Percentiles rank a stretch among this genome's conserved stretches.
phyloP scores from a whole-genome alignment of 2,113 vertebrate species.

The Chunga burmeisteri region DNA sequence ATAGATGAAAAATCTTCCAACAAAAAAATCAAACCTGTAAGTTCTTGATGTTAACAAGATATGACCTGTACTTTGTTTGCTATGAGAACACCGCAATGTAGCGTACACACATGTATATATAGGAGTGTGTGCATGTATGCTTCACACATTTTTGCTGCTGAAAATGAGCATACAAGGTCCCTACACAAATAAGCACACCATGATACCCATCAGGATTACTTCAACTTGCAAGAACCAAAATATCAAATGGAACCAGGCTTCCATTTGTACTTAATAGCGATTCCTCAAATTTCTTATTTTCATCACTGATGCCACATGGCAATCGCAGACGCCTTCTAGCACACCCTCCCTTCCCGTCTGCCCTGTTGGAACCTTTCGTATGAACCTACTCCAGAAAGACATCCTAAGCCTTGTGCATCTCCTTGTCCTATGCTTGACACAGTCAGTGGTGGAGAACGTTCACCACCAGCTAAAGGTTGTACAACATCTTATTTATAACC shows the following conservation, averaged over 20 bases:
- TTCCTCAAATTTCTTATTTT: neutral
- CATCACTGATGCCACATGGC: neutral
- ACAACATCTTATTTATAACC: neutral
- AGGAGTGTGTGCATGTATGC: accelerated
- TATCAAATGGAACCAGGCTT: neutral
- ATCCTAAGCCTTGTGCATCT: neutral
- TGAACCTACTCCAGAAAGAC: neutral
- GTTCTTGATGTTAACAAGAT: neutral
- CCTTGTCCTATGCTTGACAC: neutral
- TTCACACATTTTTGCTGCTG: neutral
- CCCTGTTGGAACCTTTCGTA: accelerated
- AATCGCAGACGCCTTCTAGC: neutral
- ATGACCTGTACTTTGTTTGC: neutral
- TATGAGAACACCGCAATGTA: neutral
- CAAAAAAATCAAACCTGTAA: neutral
- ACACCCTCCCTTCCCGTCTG: neutral
- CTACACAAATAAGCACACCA: neutral
- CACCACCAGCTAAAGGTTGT: neutral
- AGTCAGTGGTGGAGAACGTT: neutral
- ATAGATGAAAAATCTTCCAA: neutral
- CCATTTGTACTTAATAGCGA: neutral
- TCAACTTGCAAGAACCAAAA: neutral
- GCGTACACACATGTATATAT: neutral
- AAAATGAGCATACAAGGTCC: neutral
- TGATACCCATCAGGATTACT: neutral